Evolutionary conservation across 2,797 vertebrate species (phyloP).

Genomic region (Coluber constrictor): DNA sequence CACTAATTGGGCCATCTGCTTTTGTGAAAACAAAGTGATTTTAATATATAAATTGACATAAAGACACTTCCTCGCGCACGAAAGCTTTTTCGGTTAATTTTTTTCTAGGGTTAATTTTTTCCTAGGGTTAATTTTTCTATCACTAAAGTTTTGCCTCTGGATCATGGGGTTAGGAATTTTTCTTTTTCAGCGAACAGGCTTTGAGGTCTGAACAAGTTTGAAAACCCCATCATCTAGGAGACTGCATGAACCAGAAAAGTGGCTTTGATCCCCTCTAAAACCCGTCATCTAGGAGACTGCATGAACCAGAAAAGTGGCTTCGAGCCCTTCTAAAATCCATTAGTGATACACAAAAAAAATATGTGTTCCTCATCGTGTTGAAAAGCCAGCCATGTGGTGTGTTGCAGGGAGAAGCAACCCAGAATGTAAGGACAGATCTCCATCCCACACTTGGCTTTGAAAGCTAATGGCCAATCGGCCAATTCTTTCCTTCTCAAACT

Average conservation of each 20-base stretch:
- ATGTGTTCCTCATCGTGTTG: neutral
- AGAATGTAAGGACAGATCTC: neutral
- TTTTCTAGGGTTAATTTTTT: neutral
- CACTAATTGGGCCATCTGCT: neutral
- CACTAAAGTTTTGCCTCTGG: neutral
- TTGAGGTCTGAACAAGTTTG: neutral
- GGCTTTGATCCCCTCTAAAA: neutral
- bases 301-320: neutral
- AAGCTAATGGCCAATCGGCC: neutral
- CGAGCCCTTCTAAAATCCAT: neutral
- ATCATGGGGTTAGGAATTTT: neutral
- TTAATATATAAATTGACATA: neutral
- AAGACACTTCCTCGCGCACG: neutral
- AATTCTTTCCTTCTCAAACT: neutral
- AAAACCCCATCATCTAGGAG: neutral
- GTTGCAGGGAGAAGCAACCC: neutral
- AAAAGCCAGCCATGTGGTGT: neutral
- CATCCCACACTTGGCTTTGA: neutral
- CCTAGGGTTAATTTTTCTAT: neutral
- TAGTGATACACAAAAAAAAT: neutral
- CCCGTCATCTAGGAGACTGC: neutral
- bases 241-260: neutral
- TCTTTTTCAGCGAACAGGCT: neutral
- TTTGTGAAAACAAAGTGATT: neutral
- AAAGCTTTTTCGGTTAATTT: neutral